Percentiles rank a stretch among this genome's conserved stretches.
These are phyloP conservation scores for Bradypodion ventrale DNA, from an alignment of 2,797 vertebrate species.

Conservation along the genomic window DNA sequence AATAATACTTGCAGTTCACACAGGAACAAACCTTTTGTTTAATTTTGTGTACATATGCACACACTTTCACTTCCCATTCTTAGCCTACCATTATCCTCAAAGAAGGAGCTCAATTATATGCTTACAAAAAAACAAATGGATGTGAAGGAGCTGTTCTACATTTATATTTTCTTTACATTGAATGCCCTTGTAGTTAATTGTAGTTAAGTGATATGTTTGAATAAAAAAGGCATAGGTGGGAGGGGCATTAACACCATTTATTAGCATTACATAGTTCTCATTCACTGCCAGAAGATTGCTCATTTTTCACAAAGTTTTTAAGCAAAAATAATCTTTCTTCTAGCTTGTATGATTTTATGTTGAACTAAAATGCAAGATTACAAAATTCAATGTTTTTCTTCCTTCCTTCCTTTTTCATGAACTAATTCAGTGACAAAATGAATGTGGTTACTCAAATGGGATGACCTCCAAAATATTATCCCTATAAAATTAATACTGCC, in stretches of 20 bases:
- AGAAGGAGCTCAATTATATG: constrained; percentile 44
- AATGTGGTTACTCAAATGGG: no score
- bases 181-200: fast-evolving
- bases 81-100: not conserved
- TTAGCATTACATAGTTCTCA: not conserved
- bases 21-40: constrained; percentile 31
- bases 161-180: not conserved
- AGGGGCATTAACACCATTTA: not conserved
- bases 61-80: not conserved
- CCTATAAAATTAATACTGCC: not conserved
- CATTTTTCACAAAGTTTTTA: not conserved
- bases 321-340: not conserved
- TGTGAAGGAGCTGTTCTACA: not conserved
- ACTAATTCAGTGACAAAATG: no score
- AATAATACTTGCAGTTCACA: constrained; percentile 29
- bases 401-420: no score
- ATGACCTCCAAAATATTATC: not conserved
- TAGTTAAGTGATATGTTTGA: not conserved
- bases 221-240: not conserved
- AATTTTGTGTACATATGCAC: not conserved
- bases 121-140: not conserved
- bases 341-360: no score
- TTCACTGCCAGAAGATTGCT: not conserved
- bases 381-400: no score
- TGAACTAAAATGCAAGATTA: no score